These are phyloP conservation scores for Pseudomyrmex dendroicus DNA, from an alignment of 1,140 invertebrate species.

Conservation along the genomic window DNA sequence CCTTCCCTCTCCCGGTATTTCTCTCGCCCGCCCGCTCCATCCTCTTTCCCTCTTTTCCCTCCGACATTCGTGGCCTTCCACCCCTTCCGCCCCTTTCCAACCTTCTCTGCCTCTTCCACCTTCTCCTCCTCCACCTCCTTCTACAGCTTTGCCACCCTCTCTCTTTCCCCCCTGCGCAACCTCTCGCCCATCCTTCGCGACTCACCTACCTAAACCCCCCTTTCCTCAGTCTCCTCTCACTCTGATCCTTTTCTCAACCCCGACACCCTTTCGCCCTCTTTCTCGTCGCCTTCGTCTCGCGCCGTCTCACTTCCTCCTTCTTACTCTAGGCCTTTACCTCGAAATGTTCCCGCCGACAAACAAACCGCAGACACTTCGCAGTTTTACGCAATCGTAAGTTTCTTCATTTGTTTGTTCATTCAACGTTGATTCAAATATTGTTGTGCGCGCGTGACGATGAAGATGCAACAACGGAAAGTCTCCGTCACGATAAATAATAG, in stretches of 20 bases:
- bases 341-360: slow-evolving; percentile 74
- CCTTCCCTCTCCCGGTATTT: slow-evolving; percentile 75
- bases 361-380: slow-evolving; percentile 77
- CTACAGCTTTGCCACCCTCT: slow-evolving; percentile 70
- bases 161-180: slow-evolving; percentile 60
- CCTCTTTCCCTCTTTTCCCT: slow-evolving; percentile 83
- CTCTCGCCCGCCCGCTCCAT: slow-evolving; percentile 70
- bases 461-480: slow-evolving; percentile 20
- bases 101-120: slow-evolving; percentile 77
- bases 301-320: slow-evolving; percentile 60
- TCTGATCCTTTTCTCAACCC: slow-evolving; percentile 64
- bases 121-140: slow-evolving; percentile 70
- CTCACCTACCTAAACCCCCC: slow-evolving; percentile 74
- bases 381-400: slow-evolving; percentile 76
- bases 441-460: slow-evolving; percentile 36
- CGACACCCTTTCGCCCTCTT: slow-evolving; percentile 66
- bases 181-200: slow-evolving; percentile 76
- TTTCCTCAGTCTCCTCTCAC: slow-evolving; percentile 67
- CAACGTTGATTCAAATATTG: slow-evolving; percentile 68
- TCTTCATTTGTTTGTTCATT: slow-evolving; percentile 71
- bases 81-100: slow-evolving; percentile 77
- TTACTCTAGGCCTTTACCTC: slow-evolving; percentile 68
- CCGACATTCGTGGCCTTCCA: slow-evolving; percentile 83
- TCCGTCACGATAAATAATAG: slow-evolving; percentile 43
- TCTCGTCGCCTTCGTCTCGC: slow-evolving; percentile 51